Base-by-base conservation (phyloP, 92 coral and sea anemone species). In the Umimayanthus chanpuru region DNA sequence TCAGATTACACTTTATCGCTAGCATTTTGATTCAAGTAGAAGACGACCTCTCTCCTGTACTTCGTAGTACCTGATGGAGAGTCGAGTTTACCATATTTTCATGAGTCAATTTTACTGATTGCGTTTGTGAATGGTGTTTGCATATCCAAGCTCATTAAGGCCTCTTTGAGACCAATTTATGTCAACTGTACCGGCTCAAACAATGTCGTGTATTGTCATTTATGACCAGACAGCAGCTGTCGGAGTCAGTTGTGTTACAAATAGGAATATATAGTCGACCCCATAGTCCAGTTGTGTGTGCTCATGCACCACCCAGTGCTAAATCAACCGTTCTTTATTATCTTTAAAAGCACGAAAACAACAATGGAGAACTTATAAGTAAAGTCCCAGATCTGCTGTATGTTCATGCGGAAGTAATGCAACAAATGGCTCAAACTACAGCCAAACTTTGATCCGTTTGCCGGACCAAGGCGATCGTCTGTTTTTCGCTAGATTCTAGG, bases 381-480 rank as follows among this genome's bases (percentile, higher is more conserved):
- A 72, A 26, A 29, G 10, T 16, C 29, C 76, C 76, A 10, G 16
- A 29, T 72, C 41, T 28, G 40, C 68, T 61, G 21, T 23, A 72
- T 10, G 11, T 53, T 43, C 1, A 78, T 29, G 82, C 82, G 82
- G 82, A 78, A 78, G 82, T 78, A 49, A 50, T 9, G 21, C n/a
- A 78, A 50, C 23, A 78, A 47, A 78, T 28, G 20, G n/a, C 29
- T 43, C 64, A 53, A 78, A 23, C 5, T 43, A 47, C 21, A 25
- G 8, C 21, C 38, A 49, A 78, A 43, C 53, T 75, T 73, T 2
- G 14, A 36, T 1, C 28, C 38, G 78, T 5, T 56, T 16, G n/a
- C n/a, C n/a, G 66, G n/a, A 61, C 68, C 26, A 21, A 21, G 5
- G 7, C 79, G 1, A 1, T n/a, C 14, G 2, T 14, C 3, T 75